Evolutionary conservation across 2,888 invertebrate species (phyloP).

Genomic region (Rhingia campestris): DNA sequence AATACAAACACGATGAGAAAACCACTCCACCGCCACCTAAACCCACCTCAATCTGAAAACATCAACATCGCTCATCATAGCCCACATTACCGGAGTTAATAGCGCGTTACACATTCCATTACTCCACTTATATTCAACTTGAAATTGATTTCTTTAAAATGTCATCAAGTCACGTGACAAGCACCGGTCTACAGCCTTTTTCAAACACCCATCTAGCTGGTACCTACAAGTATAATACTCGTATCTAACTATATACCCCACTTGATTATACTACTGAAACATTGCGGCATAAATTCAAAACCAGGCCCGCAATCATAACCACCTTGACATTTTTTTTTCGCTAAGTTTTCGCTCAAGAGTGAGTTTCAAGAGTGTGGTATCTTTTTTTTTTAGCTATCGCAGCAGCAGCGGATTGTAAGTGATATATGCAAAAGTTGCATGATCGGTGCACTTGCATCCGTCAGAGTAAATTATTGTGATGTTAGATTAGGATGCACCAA

Average conservation of each 20-base stretch:
- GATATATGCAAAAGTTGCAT: conserved; percentile 46
- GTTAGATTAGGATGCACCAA: conserved; percentile 4
- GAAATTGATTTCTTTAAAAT: conserved; percentile 42
- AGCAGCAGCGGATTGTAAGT: conserved; percentile 16
- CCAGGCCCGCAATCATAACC: conserved; percentile 34
- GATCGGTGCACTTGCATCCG: conserved; percentile 29
- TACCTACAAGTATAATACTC: too few species aligned
- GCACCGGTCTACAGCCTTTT: conserved; percentile 9
- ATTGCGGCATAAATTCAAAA: conserved; percentile 5
- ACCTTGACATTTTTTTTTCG: conserved; percentile 69
- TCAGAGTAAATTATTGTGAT: conserved; percentile 29
- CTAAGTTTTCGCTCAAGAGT: conserved; percentile 60
- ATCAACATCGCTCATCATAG: neutral
- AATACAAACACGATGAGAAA: too few species aligned
- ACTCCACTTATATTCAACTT: conserved; percentile 49
- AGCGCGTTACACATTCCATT: conserved; percentile 59
- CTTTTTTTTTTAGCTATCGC: neutral
- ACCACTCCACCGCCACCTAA: neutral
- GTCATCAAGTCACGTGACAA: conserved; percentile 59
- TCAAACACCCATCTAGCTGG: conserved; percentile 1
- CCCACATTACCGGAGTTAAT: conserved; percentile 30
- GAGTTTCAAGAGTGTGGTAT: conserved; percentile 44
- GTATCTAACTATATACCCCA: neutral
- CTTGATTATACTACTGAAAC: conserved; percentile 13
- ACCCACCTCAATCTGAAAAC: neutral